Base-by-base conservation (phyloP, 2,888 invertebrate genomes). In the Caenorhabditis wallacei region DNA sequence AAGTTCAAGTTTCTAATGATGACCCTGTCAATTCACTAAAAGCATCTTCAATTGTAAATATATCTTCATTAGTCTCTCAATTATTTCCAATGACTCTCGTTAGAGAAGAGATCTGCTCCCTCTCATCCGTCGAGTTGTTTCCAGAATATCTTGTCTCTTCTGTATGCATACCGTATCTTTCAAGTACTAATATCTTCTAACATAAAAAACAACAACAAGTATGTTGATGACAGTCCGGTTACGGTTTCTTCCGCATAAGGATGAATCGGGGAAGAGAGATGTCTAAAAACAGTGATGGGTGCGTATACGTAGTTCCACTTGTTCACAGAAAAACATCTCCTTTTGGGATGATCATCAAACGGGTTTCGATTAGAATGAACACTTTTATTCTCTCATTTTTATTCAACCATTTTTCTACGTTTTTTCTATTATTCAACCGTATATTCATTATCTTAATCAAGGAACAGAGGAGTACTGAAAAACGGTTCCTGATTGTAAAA, bases 331-430 rank as follows among this genome's bases (percentile, higher is more conserved):
- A 70, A 56, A 70, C 48, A 59, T 71, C 51, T 35, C 61, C 40
- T 18, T 48, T 59, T 59, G 57, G 51, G 61, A 63, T 43, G 59
- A 24, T 71, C 51, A 74, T 74, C 61, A 74, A 74, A 74, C 74
- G 74, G 64, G 74, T 74, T 74, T 53, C 74, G 64, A 74, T 74
- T 74, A 74, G 30, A 26, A 26, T 37, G 68, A 69, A 69, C 68
- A 69, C 68, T 68, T 68, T 40, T 40, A 30, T 51, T 51, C 37
- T 59, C 51, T 46, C 37, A n/a, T n/a, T 46, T 35, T 40, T n/a
- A 24, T 54, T 68, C 56, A 18, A 5, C 24, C 59, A 35, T 37
- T 53, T 35, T 35, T 46, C n/a, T n/a, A 10, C 57, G 26, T 57
- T 46, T 11, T 24, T 53, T 13, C 46, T 4, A 48, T 48, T 48